Conservation (phyloP, 2,888 invertebrate species). For the Rotaria magnacalcarata region DNA sequence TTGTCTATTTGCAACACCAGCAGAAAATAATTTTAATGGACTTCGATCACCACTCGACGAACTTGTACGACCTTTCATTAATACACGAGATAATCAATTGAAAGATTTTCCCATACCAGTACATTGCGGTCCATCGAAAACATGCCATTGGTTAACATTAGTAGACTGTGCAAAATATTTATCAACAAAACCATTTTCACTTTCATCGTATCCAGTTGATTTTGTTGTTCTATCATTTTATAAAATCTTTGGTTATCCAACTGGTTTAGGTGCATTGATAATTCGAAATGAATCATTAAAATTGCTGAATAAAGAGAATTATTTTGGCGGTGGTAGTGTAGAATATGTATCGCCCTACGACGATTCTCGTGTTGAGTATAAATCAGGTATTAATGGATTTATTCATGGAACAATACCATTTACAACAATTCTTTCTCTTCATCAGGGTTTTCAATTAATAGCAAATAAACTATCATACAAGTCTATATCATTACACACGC, state of each 20-base stretch:
- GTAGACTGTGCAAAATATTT: constrained; percentile 81
- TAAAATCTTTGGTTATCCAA: constrained; percentile 92
- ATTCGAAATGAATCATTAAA: constrained; percentile 47
- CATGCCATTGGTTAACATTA: constrained; percentile 63
- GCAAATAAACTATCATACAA: constrained; percentile 10
- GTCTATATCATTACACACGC: constrained; percentile 27
- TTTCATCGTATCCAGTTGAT: constrained; percentile 72
- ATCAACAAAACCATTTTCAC: constrained; percentile 73
- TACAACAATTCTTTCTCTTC: constrained; percentile 74
- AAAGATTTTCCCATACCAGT: constrained; percentile 70
- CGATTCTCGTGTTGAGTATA: constrained; percentile 49
- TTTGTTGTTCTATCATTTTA: constrained; percentile 89
- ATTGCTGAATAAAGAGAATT: constrained; percentile 76
- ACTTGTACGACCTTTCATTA: background rate
- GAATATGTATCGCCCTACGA: constrained; percentile 67
- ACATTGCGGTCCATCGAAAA: constrained; percentile 50
- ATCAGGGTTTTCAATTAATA: constrained; percentile 70
- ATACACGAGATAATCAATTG: background rate
- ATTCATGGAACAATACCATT: constrained; percentile 90
- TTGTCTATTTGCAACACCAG: constrained; percentile 75
- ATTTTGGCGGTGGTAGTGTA: constrained; percentile 91
- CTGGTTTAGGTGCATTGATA: constrained; percentile 69
- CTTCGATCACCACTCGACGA: constrained; percentile 73
- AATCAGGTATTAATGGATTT: constrained; percentile 65
- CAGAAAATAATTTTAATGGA: constrained; percentile 90